Evolutionary conservation across 1,140 invertebrate species (phyloP), one percentile per base, ranked within the genome.

Genomic region (Drosophila setifemur): DNA sequence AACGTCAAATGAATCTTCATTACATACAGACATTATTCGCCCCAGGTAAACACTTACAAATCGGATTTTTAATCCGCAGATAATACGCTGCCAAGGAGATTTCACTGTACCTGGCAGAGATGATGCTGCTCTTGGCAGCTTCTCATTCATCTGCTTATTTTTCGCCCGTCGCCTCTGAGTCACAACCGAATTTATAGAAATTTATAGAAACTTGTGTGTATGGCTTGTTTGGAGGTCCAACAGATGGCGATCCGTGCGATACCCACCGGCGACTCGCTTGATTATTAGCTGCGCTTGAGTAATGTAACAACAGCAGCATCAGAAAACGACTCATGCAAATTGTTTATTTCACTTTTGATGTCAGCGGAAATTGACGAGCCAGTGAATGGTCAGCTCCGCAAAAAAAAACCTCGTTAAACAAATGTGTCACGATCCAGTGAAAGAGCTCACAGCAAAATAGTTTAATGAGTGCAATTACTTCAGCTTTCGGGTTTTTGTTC

Each of bases 181-280:
- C 81, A 85, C 76, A 48, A 53, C 12, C 58, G 66, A 85, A 85
- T 85, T 85, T 85, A 86, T 86, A 85, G 81, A 86, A 49, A 76
- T 81, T 86, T 81, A 53, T 44, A 67, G 45, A 33, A n/a, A n/a
- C n/a, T 54, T 45, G 12, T 64, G 29, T 64, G 69, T 61, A 64
- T 50, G 28, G 39, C 35, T 25, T 40, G 57, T 69, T 83, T 73
- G 49, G 63, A 72, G 73, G 55, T 67, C 50, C 74, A 54, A 63
- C 79, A 83, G 79, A 83, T 85, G 79, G 79, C 40, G 45, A 37
- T 42, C 31, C 48, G 37, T 28, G n/a, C 28, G 6, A 21, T 39
- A 28, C 33, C 66, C 45, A 68, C 44, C 55, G 68, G 39, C 45
- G 64, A 54, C 53, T 55, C 57, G 57, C 57, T 25, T 37, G 76